phyloP scores from a whole-genome alignment of 2,797 vertebrate genomes.

The Lagorchestes hirsutus region DNA sequence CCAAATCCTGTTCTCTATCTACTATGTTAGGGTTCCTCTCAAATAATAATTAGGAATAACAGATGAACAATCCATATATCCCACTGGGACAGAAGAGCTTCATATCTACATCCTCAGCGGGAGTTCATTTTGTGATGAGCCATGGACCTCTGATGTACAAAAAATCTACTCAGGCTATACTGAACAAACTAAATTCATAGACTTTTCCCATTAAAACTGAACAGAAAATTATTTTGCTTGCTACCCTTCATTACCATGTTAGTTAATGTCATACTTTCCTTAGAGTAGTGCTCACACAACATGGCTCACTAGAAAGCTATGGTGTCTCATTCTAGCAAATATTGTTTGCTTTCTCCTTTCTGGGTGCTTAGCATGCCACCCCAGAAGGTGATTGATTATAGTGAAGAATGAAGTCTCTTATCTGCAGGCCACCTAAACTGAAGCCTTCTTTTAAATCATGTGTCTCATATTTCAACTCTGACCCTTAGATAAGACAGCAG shows the following conservation, averaged over 20 bases:
- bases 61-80: background rate
- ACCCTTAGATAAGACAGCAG: slow-evolving; percentile 65
- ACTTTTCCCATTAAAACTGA: background rate
- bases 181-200: background rate
- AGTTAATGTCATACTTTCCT: fast-evolving
- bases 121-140: background rate
- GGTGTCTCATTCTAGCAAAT: slow-evolving; percentile 42
- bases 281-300: background rate
- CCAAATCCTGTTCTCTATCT: background rate
- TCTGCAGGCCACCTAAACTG: slow-evolving; percentile 72
- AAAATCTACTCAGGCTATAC: background rate
- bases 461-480: slow-evolving; percentile 68
- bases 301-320: background rate
- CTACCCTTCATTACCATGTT: fast-evolving
- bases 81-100: background rate
- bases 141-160: background rate
- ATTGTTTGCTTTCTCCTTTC: slow-evolving; percentile 67
- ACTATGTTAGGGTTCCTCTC: background rate
- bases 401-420: slow-evolving; percentile 68
- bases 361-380: slow-evolving; percentile 28
- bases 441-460: slow-evolving; percentile 60
- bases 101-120: background rate
- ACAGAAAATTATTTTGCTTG: background rate
- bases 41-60: background rate
- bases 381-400: slow-evolving; percentile 64